phyloP scores from a whole-genome alignment of 2,113 vertebrate species.

The Accipiter virgatus region DNA sequence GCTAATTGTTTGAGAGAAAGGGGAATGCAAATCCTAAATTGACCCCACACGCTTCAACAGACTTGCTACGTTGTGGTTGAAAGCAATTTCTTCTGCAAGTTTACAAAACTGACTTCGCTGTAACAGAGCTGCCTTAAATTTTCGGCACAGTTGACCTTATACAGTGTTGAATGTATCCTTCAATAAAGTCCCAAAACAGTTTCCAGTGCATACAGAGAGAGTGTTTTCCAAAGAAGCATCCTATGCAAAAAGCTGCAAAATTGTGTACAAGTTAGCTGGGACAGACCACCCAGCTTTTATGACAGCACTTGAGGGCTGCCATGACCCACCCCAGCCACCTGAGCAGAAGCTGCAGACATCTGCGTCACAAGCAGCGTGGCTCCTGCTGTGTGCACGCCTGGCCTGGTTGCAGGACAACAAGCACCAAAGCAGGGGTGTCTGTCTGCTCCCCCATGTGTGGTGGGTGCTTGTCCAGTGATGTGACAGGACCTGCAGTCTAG shows the following conservation, averaged over 20 bases:
- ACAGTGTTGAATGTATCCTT: neutral
- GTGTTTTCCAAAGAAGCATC: neutral
- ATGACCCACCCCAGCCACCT: neutral
- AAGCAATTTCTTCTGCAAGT: neutral
- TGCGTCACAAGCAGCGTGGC: accelerated
- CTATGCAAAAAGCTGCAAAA: neutral
- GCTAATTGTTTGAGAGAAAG: neutral
- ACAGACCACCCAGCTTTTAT: neutral
- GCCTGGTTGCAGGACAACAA: neutral
- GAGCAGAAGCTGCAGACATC: neutral
- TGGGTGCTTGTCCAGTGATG: neutral
- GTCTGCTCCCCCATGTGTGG: neutral
- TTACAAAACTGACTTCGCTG: neutral
- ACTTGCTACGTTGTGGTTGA: neutral
- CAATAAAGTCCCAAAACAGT: neutral
- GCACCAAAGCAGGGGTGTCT: neutral
- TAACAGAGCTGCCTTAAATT: neutral
- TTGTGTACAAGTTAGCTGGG: neutral
- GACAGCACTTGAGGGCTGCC: neutral
- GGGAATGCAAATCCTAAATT: neutral
- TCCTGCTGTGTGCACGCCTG: neutral
- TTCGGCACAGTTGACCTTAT: neutral
- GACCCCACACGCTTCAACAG: neutral
- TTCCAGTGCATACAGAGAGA: neutral
- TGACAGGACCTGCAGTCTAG: neutral